Evolutionary conservation across 2,113 vertebrate species (phyloP).

Genomic region (Pedionomus torquatus): DNA sequence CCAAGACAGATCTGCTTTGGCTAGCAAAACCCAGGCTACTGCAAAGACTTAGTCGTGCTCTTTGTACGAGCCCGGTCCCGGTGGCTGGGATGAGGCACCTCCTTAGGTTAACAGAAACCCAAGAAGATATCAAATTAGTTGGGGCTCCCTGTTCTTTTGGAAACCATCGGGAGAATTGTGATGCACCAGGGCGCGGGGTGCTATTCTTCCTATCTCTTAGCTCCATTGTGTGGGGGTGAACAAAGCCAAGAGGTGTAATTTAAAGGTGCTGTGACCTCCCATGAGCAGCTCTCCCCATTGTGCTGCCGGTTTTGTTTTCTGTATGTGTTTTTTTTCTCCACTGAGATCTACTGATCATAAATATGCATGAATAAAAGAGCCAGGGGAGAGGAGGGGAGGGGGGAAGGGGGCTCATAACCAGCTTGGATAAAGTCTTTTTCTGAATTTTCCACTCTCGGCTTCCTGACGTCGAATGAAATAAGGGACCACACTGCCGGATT

Average conservation of each 20-base stretch:
- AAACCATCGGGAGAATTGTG: conserved; percentile 27
- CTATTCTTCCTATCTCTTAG: conserved; percentile 64
- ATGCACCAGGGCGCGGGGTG: background rate
- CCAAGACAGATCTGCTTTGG: conserved; percentile 66
- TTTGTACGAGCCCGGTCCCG: background rate
- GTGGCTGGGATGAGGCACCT: background rate
- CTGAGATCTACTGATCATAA: conserved; percentile 62
- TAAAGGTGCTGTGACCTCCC: conserved; percentile 70
- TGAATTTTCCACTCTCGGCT: conserved; percentile 36
- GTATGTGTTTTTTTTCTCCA: conserved; percentile 40
- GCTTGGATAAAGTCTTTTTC: conserved; percentile 62
- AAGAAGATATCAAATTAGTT: conserved; percentile 28
- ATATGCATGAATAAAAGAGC: conserved; percentile 63
- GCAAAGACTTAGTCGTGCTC: background rate
- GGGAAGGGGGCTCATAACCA: conserved; percentile 60
- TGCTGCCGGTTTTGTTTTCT: conserved; percentile 35
- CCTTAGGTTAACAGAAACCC: conserved; percentile 46
- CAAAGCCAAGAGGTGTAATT: conserved; percentile 73
- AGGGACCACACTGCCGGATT: conserved; percentile 57
- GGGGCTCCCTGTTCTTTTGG: conserved; percentile 44
- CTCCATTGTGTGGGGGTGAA: conserved; percentile 40
- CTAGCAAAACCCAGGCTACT: background rate
- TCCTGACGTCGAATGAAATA: conserved; percentile 43
- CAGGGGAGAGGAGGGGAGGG: background rate
- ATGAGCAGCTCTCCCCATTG: conserved; percentile 55